Percentiles rank a stretch among this genome's conserved stretches.
phyloP scores from a whole-genome alignment of 2,797 vertebrate species.

The Alfaro cultratus region DNA sequence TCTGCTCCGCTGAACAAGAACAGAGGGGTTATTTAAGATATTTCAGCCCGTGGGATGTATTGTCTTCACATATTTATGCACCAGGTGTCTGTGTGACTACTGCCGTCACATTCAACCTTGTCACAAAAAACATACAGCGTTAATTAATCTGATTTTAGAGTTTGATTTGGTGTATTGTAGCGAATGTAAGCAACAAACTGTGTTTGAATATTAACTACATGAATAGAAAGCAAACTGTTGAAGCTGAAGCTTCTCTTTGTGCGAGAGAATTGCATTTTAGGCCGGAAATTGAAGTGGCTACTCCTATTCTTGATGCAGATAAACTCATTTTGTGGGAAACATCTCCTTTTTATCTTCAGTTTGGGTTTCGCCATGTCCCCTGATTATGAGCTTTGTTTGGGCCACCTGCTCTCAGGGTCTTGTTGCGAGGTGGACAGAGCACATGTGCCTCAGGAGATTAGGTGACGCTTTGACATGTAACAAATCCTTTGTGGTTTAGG shows the following conservation, averaged over 20 bases:
- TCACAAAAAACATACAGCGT: not conserved
- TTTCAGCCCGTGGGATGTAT: not conserved
- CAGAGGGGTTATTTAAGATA: not conserved
- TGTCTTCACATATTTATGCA: not conserved
- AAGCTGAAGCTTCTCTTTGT: conserved; percentile 4
- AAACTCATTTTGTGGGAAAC: conserved; percentile 29
- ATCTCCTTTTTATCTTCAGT: conserved; percentile 24
- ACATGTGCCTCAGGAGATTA: conserved; percentile 38
- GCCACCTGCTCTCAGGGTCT: conserved; percentile 63
- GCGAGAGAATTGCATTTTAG: conserved; percentile 8
- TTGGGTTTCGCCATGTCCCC: conserved; percentile 53
- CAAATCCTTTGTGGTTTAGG: conserved; percentile 32
- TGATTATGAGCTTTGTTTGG: conserved; percentile 59
- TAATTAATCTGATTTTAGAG: not conserved
- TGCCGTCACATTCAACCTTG: not conserved
- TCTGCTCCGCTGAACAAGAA: not conserved
- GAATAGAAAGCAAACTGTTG: not conserved
- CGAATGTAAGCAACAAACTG: not conserved
- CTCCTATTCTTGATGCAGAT: conserved; percentile 35
- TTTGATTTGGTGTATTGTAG: not conserved
- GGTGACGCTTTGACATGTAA: conserved; percentile 51
- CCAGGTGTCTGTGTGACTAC: not conserved
- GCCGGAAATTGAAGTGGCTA: conserved; percentile 54
- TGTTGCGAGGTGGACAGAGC: conserved; percentile 42
- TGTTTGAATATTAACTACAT: not conserved